Evolutionary conservation across 2,888 invertebrate genomes (phyloP).

Genomic region (Salpingus planirostris): DNA sequence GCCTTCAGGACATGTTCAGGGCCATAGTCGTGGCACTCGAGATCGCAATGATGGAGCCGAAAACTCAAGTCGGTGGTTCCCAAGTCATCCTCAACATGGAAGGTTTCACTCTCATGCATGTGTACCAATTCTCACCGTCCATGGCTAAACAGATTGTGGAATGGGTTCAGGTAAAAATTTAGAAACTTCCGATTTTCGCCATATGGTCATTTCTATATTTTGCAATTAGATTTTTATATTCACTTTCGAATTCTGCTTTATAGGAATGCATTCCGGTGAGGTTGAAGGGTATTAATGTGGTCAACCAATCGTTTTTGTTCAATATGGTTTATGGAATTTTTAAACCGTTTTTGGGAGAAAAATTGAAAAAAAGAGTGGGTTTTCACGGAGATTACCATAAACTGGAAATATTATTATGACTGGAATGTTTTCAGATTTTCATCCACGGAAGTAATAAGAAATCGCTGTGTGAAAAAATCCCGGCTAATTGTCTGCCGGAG

Average conservation of each 20-base stretch:
- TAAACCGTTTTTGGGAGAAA: conserved; percentile 80
- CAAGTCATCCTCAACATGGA: conserved; percentile 68
- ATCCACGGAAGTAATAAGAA: conserved; percentile 65
- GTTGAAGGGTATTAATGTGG: conserved; percentile 75
- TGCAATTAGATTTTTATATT: neutral
- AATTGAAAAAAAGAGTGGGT: conserved; percentile 62
- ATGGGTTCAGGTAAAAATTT: conserved; percentile 67
- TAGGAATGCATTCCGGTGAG: conserved; percentile 77
- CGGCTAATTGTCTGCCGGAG: conserved; percentile 50
- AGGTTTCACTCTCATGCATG: conserved; percentile 61
- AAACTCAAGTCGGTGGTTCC: conserved; percentile 68
- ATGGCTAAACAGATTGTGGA: conserved; percentile 64
- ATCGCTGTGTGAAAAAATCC: conserved; percentile 51
- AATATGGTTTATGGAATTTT: conserved; percentile 79
- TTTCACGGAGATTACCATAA: too few species aligned
- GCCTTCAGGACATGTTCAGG: conserved; percentile 59
- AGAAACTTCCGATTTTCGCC: too few species aligned
- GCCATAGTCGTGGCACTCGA: conserved; percentile 61
- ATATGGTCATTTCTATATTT: conserved; percentile 5
- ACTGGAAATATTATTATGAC: neutral
- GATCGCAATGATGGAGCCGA: conserved; percentile 69
- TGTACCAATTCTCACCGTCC: conserved; percentile 68
- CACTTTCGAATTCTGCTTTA: conserved; percentile 20
- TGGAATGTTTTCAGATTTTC: conserved; percentile 44
- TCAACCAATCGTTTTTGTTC: conserved; percentile 83